Percentiles rank a stretch among this genome's conserved stretches.
These are phyloP conservation scores for Malaclemys terrapin DNA, from an alignment of 2,113 vertebrate species.

Conservation along the genomic window DNA sequence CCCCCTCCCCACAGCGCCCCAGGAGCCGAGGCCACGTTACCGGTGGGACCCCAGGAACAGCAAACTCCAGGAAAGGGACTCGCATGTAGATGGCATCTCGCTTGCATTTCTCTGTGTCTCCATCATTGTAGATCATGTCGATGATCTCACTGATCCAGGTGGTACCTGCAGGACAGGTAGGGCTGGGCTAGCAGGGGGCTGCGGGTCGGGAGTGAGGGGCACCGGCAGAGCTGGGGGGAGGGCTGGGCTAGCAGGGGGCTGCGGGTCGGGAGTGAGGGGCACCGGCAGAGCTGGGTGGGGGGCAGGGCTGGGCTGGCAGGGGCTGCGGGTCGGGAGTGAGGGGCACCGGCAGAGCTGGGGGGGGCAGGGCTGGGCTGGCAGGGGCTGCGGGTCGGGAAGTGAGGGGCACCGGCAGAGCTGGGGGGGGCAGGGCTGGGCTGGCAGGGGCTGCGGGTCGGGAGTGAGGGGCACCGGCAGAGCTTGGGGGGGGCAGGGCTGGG, in stretches of 20 bases:
- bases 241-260: neutral
- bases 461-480: no score
- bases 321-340: no score
- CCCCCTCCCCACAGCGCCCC: neutral
- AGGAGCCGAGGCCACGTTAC: neutral
- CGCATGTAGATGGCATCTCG: constrained; percentile 68
- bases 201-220: neutral
- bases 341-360: neutral
- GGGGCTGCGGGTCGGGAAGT: neutral
- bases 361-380: neutral
- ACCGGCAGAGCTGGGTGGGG: no score
- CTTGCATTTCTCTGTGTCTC: constrained; percentile 62
- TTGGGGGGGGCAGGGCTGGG: no score
- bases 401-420: neutral
- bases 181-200: rapidly evolving
- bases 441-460: no score
- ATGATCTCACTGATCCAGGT: constrained; percentile 85
- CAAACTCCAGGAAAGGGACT: constrained; percentile 84
- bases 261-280: neutral
- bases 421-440: no score
- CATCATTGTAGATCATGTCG: constrained; percentile 78
- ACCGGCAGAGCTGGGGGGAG: neutral
- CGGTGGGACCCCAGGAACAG: neutral
- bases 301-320: no score
- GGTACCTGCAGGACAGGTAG: constrained; percentile 70